Evolutionary conservation across 2,888 invertebrate species (phyloP), one percentile per base, ranked within the genome.

Genomic region (Scaptomyza parva): DNA sequence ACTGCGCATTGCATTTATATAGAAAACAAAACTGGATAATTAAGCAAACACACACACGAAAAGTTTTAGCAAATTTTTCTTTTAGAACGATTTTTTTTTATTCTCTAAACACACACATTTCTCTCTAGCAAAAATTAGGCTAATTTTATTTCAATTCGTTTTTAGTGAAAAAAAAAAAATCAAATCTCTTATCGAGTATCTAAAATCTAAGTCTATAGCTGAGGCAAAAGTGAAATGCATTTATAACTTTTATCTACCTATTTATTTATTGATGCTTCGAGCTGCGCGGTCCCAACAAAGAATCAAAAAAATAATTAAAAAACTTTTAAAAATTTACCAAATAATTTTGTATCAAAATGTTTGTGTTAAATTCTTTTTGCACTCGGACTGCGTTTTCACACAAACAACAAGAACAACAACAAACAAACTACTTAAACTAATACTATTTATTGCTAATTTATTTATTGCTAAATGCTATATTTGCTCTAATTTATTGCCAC

Each of bases 261-360:
- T 64, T 76, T 75, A 67, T 77, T 78, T 78, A 73, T 67, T 71
- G 70, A 30, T 59, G 55, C 41, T 66, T 78, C 57, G 40, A 69
- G 62, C 75, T 61, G 72, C 67, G 72, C 37, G 50, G 50, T 40
- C 44, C 7, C 20, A 41, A 18, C 9, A 30, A n/a, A 37, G 7
- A 20, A 2, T 14, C 7, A 33, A 41, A 18, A 40, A 14, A 39
- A 41, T 11, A 43, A 6, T 2, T 28, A 28, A 28, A 28, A 39
- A 7, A 39, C 61, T 17, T 28, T 28, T 28, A 44, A 76, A 61
- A 33, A 81, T 71, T 89, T 80, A 70, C 80, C 78, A 88, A 88
- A 88, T 86, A 86, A 86, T 90, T 90, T 89, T 89, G 89, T 89
- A 89, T 90, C 90, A 90, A 89, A 89, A 89, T 89, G 72, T 89